These are phyloP conservation scores for Edolisoma coerulescens DNA, from an alignment of 2,113 vertebrate species.

Conservation along the genomic window DNA sequence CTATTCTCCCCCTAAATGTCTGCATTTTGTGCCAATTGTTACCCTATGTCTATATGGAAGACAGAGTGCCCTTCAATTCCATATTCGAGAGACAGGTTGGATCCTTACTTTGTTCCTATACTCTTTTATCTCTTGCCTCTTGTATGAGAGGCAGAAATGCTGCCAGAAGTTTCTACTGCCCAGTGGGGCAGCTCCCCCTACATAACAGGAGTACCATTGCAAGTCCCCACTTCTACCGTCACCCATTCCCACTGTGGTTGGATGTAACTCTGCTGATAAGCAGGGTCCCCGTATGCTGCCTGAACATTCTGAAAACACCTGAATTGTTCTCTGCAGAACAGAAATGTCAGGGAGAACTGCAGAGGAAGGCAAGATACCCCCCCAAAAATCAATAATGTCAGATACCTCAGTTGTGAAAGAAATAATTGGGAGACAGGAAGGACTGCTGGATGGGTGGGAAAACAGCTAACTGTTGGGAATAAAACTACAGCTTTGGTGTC, in stretches of 20 bases:
- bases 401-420: neutral
- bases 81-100: neutral
- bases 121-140: neutral
- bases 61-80: neutral
- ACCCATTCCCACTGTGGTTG: accelerated
- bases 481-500: neutral
- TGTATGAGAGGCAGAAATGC: neutral
- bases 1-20: neutral
- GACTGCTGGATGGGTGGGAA: neutral
- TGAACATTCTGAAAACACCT: neutral
- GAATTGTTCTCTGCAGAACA: neutral
- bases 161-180: neutral
- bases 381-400: neutral
- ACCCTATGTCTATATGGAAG: neutral
- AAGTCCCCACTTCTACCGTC: neutral
- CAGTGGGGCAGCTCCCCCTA: neutral
- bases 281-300: neutral
- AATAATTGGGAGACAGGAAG: neutral
- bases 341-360: neutral
- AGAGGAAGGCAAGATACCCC: neutral
- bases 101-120: neutral
- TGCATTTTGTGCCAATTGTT: neutral
- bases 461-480: neutral
- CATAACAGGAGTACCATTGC: neutral
- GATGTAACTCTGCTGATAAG: neutral